These are phyloP conservation scores for Synanceia verrucosa DNA, from an alignment of 2,797 vertebrate species.

Conservation along the genomic window DNA sequence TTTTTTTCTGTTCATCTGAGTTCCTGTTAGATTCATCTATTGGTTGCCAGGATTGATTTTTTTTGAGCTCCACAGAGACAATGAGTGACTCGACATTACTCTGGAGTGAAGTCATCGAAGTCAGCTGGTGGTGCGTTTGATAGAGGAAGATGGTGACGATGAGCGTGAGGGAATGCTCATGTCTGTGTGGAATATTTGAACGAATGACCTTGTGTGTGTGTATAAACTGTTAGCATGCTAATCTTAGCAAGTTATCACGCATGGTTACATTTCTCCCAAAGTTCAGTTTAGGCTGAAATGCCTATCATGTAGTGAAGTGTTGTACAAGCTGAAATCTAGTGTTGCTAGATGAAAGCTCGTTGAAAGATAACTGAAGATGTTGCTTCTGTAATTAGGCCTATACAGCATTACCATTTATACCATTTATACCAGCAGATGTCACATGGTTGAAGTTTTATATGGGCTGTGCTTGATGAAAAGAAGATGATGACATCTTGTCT, in stretches of 20 bases:
- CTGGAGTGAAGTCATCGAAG: conserved; percentile 9
- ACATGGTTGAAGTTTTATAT: neutral
- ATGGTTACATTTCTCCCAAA: neutral
- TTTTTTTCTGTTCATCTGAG: conserved; percentile 2
- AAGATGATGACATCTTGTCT: neutral
- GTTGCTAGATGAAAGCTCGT: neutral
- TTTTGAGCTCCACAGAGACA: neutral
- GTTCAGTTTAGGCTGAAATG: neutral
- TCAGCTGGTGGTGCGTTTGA: neutral
- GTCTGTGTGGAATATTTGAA: neutral
- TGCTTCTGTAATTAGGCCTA: neutral
- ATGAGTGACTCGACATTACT: conserved; percentile 7
- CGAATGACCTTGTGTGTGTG: conserved; percentile 17
- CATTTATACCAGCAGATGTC: neutral
- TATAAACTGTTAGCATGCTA: neutral
- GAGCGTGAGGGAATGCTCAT: neutral
- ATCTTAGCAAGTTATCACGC: neutral
- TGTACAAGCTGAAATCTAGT: neutral
- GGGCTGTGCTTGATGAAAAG: neutral
- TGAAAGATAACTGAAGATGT: neutral
- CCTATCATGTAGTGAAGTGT: neutral
- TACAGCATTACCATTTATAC: no score
- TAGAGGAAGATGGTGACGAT: neutral
- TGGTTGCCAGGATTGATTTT: conserved; percentile 38
- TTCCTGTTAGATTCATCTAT: conserved; percentile 27